Evolutionary conservation across 2,113 vertebrate species (phyloP), one percentile per base, ranked within the genome.

Genomic region (Mobula birostris): DNA sequence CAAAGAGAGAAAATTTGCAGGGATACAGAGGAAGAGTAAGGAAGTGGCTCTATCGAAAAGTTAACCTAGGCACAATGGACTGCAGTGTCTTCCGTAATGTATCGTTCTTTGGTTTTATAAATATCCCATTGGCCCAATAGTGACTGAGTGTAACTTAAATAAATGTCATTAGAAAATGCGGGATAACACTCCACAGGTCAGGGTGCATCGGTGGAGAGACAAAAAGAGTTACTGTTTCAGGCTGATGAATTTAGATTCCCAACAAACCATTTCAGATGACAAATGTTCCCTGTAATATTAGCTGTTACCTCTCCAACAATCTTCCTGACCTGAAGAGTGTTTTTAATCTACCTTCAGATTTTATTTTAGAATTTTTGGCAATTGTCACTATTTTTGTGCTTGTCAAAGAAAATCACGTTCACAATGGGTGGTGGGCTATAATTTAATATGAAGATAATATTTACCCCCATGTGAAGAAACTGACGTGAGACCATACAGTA

Each of bases 301-400:
- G 27, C 85, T 63, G 11, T 88, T 88, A n/a, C 27, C 61, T 32
- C 61, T 68, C 14, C 27, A 19, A 29, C 1, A 7, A 66, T 90
- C 58, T 32, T 14, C 27, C 5, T 66, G 85, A 88, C 12, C 56
- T 88, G 85, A 11, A 63, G 48, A 61, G 58, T n/a, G 15, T 58
- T 83, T 74, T 56, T 56, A 1, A 58, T 56, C 7, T 21, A 85
- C 32, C 32, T 88, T 66, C 61, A 32, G 29, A 66, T 63, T n/a
- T 90, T 88, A 63, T 88, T 63, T 90, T n/a, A 90, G 61, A 48
- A 68, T 90, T 68, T 32, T 29, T 17, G 63, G 29, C 85, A 90
- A 14, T 58, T 58, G 6, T 61, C 77, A 63, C 24, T 32, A 63
- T 61, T 61, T 87, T 87, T 21, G 48, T 12, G 56, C 27, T 63